Conservation (phyloP, 2,797 vertebrate species). For the Remorina albescens region DNA sequence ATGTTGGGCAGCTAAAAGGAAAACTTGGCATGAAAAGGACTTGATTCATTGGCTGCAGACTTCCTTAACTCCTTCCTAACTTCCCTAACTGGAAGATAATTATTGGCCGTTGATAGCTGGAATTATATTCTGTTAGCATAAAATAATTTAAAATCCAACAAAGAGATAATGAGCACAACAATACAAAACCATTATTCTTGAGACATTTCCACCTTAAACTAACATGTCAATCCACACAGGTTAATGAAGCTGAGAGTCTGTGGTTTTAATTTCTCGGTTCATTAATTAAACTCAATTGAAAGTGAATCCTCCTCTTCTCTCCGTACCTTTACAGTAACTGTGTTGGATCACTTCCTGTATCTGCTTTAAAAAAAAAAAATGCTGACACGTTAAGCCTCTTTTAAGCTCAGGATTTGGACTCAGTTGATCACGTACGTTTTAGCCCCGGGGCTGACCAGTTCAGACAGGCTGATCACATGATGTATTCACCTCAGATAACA, state of each 20-base stretch:
- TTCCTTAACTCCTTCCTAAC: no score
- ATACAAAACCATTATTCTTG: not conserved
- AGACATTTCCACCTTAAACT: not conserved
- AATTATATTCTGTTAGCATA: not conserved
- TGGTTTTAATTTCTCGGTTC: not conserved
- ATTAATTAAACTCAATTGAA: no score
- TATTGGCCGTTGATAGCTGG: not conserved
- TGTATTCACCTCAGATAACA: not conserved
- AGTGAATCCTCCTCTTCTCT: no score
- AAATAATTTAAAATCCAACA: no score
- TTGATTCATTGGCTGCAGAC: not conserved
- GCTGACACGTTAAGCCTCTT: slow-evolving; percentile 68
- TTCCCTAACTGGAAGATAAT: not conserved
- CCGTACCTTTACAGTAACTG: no score
- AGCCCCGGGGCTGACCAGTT: slow-evolving; percentile 7
- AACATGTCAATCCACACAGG: not conserved
- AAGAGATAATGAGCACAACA: not conserved
- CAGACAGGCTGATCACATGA: not conserved
- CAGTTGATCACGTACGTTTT: slow-evolving; percentile 58
- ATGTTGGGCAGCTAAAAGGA: not conserved
- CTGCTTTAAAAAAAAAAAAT: slow-evolving; percentile 58
- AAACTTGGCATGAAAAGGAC: not conserved
- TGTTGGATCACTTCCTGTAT: no score
- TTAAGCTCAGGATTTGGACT: slow-evolving; percentile 58
- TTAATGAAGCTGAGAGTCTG: not conserved